Conservation (phyloP, 2,888 invertebrate species). For the Acronicta aceris region DNA sequence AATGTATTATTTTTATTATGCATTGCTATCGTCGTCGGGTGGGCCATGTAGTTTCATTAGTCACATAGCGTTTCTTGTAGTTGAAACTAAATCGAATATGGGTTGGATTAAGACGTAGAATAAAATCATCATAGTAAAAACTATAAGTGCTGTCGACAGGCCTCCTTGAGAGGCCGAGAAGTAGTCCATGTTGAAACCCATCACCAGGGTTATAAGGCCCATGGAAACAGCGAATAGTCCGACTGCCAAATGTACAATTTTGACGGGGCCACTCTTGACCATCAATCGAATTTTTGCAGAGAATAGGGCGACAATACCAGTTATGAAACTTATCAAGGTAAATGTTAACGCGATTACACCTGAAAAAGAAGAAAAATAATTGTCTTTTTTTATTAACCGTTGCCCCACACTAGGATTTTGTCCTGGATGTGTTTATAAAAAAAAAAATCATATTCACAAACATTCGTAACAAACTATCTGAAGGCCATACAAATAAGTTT, state of each 20-base stretch:
- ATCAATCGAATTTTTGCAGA: conserved; percentile 84
- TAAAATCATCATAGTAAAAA: conserved; percentile 73
- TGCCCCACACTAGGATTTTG: too few species aligned
- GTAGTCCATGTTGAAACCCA: conserved; percentile 82
- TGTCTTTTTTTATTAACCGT: neutral
- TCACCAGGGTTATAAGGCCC: conserved; percentile 83
- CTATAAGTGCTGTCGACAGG: conserved; percentile 76
- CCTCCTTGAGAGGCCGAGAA: conserved; percentile 70
- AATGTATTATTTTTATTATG: conserved; percentile 44
- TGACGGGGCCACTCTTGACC: conserved; percentile 83
- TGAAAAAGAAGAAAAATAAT: conserved; percentile 62
- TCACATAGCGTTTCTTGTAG: conserved; percentile 76
- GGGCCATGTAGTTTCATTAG: conserved; percentile 69
- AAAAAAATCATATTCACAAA: too few species aligned
- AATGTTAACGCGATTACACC: conserved; percentile 87
- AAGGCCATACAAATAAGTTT: too few species aligned
- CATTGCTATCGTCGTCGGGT: conserved; percentile 72
- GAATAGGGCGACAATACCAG: conserved; percentile 86
- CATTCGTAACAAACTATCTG: too few species aligned
- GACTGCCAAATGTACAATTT: conserved; percentile 86
- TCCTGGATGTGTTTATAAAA: too few species aligned
- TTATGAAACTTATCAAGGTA: conserved; percentile 79
- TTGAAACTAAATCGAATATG: conserved; percentile 74
- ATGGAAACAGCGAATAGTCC: conserved; percentile 85
- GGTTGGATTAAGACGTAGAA: conserved; percentile 79